These are phyloP conservation scores for Anguilla megastoma DNA, from an alignment of 2,797 vertebrate species.

Conservation along the genomic window DNA sequence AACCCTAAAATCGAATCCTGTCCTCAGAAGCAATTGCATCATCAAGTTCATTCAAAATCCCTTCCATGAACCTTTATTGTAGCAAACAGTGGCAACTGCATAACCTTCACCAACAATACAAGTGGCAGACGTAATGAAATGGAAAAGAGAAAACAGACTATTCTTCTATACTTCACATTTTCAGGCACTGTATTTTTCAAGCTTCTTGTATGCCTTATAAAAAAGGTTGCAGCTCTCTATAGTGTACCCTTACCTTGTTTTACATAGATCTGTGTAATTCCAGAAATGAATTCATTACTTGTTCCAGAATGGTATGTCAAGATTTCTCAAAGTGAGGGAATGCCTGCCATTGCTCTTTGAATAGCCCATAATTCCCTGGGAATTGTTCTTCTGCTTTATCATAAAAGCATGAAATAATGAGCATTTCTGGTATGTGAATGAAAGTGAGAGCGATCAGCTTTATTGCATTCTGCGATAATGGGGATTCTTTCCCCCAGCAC, in stretches of 20 bases:
- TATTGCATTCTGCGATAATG: conserved; percentile 50
- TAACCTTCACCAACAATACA: neutral
- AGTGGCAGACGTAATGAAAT: neutral
- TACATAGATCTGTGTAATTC: neutral
- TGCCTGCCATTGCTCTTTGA: conserved; percentile 40
- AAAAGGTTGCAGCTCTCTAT: neutral
- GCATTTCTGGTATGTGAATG: conserved; percentile 34
- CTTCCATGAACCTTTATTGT: too few species aligned
- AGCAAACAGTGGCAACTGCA: neutral
- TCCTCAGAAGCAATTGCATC: neutral
- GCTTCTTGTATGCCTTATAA: neutral
- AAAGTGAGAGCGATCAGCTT: neutral
- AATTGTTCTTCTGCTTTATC: conserved; percentile 28
- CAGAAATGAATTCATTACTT: neutral
- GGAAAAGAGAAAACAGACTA: neutral
- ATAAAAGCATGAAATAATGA: conserved; percentile 46
- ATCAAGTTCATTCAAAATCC: neutral
- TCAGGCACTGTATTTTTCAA: neutral
- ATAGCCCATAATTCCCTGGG: conserved; percentile 40
- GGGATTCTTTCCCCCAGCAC: conserved; percentile 38
- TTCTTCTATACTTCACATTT: neutral
- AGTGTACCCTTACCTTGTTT: neutral
- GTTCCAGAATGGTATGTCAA: conserved; percentile 34
- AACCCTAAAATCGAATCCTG: neutral
- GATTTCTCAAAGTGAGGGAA: conserved; percentile 46